Evolutionary conservation across 1,140 invertebrate genomes (phyloP).

Genomic region (Condylostylus longicornis): DNA sequence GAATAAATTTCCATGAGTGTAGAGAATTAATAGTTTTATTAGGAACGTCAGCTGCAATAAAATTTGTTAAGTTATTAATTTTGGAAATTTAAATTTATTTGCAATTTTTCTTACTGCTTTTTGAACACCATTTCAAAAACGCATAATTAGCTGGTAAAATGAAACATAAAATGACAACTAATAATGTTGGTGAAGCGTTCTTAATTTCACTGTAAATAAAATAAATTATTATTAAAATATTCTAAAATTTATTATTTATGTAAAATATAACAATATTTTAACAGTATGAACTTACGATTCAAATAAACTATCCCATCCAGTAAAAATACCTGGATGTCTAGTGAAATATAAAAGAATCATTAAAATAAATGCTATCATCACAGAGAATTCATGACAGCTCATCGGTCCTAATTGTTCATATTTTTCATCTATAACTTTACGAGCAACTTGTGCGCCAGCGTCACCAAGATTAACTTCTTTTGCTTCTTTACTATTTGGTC

Average conservation of each 20-base stretch:
- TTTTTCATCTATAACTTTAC: slow-evolving; percentile 51
- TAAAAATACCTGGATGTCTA: slow-evolving; percentile 48
- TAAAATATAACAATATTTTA: neutral
- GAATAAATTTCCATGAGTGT: slow-evolving; percentile 63
- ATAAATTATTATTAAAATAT: neutral
- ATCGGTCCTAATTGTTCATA: slow-evolving; percentile 64
- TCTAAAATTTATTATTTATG: neutral
- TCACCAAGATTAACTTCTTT: slow-evolving; percentile 37
- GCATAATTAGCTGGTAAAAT: slow-evolving; percentile 60
- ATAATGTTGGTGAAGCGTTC: slow-evolving; percentile 70
- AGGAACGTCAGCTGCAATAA: slow-evolving; percentile 39
- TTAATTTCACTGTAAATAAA: slow-evolving; percentile 45
- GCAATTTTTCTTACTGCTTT: slow-evolving; percentile 8
- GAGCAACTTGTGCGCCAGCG: slow-evolving; percentile 45
- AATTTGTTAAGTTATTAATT: slow-evolving; percentile 1
- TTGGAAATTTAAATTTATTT: slow-evolving; percentile 3
- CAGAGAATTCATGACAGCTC: slow-evolving; percentile 63
- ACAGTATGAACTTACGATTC: slow-evolving; percentile 1
- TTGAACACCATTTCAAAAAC: slow-evolving; percentile 50
- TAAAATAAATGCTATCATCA: slow-evolving; percentile 59
- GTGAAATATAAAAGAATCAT: slow-evolving; percentile 80
- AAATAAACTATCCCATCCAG: slow-evolving; percentile 22
- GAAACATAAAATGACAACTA: slow-evolving; percentile 66
- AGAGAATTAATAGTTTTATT: slow-evolving; percentile 45
- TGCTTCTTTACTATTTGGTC: slow-evolving; percentile 44